phyloP scores from a whole-genome alignment of 2,113 vertebrate species.

The Beaufortia kweichowensis region DNA sequence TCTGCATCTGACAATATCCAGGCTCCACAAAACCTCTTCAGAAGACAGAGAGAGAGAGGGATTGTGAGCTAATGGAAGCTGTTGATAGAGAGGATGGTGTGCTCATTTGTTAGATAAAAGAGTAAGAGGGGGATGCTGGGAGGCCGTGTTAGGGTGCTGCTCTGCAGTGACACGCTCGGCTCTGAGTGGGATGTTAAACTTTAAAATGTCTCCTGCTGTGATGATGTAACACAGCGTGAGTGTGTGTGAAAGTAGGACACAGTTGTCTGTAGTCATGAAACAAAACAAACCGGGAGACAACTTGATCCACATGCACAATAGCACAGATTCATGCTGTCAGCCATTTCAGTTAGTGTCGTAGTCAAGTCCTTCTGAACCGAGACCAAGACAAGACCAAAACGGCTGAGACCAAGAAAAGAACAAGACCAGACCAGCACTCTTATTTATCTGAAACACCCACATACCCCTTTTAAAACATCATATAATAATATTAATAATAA shows the following conservation, averaged over 20 bases:
- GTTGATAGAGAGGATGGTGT: not conserved
- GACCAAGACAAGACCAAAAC: no score
- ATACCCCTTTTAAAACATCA: no score
- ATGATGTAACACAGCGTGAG: conserved; percentile 4
- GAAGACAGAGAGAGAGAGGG: conserved; percentile 10
- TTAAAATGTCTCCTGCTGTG: conserved; percentile 18
- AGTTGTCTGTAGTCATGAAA: conserved; percentile 1
- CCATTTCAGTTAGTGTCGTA: no score
- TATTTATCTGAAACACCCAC: no score
- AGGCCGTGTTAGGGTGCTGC: conserved; percentile 10
- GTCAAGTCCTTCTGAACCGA: no score
- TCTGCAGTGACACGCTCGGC: not conserved
- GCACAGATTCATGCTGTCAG: no score
- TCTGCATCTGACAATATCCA: conserved; percentile 3
- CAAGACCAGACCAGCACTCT: no score
- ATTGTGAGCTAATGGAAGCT: conserved; percentile 11
- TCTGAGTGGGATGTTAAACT: conserved; percentile 22
- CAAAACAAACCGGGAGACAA: not conserved
- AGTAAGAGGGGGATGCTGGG: conserved; percentile 1
- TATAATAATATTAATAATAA: no score
- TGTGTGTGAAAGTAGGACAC: not conserved
- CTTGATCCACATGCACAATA: not conserved
- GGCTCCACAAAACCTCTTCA: not conserved
- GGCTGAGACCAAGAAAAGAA: no score
- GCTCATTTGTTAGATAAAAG: conserved; percentile 14